Percentiles rank a stretch among this genome's conserved stretches.
Conservation (phyloP, 2,888 invertebrate species). For the Cheilosia pagana region DNA sequence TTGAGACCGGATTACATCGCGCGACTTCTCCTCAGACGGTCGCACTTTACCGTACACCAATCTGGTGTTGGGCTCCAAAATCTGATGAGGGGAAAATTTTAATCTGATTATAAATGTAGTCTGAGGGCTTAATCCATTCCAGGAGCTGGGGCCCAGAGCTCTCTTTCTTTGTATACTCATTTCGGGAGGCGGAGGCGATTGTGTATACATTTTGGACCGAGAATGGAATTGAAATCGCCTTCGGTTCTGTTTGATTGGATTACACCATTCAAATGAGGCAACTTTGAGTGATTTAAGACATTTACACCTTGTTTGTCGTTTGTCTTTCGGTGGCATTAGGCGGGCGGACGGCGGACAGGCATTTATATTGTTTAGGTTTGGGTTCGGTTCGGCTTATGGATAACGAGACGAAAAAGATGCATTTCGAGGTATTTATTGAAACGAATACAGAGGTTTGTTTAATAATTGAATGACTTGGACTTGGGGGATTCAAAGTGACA, state of each 20-base stretch:
- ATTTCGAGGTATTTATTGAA: too few relatives aligned
- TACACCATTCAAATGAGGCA: conserved; percentile 69
- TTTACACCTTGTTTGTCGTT: conserved; percentile 71
- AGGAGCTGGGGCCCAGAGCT: background rate
- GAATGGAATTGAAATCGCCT: conserved; percentile 60
- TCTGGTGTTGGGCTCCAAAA: conserved; percentile 31
- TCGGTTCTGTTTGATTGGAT: conserved; percentile 67
- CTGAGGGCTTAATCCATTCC: conserved; percentile 63
- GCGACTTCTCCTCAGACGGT: conserved; percentile 17
- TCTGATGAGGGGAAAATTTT: conserved; percentile 70
- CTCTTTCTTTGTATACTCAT: conserved; percentile 24
- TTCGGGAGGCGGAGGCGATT: conserved; percentile 8
- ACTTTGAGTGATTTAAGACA: conserved; percentile 69
- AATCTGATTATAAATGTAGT: conserved; percentile 74
- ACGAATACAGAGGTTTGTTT: too few relatives aligned
- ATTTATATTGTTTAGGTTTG: conserved; percentile 23
- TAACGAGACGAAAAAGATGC: too few relatives aligned
- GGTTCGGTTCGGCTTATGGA: conserved; percentile 10
- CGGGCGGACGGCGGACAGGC: conserved; percentile 4
- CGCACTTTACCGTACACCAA: background rate
- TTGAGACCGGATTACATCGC: conserved; percentile 63
- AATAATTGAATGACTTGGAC: background rate
- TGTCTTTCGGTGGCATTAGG: conserved; percentile 49
- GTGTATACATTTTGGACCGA: conserved; percentile 24
- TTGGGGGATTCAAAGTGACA: conserved; percentile 4